phyloP scores from a whole-genome alignment of 2,888 invertebrate species.

The Plemyria rubiginata region DNA sequence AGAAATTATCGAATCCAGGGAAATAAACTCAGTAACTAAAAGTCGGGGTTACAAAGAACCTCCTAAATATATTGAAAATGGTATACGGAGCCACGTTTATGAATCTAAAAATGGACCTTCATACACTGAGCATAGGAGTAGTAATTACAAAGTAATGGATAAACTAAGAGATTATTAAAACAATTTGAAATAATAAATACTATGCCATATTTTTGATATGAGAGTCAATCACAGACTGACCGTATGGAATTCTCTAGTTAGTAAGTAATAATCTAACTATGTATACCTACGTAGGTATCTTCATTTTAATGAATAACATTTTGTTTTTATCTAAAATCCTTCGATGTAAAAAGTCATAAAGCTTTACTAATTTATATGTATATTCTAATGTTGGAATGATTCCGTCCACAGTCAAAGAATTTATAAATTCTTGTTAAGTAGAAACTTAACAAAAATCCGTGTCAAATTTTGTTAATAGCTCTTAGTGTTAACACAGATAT shows the following conservation, averaged over 20 bases:
- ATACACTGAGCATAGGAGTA: constrained; percentile 74
- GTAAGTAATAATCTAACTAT: constrained; percentile 65
- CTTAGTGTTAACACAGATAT: constrained; percentile 60
- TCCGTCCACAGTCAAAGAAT: constrained; percentile 63
- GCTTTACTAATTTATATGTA: constrained; percentile 76
- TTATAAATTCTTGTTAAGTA: constrained; percentile 37
- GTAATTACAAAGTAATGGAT: constrained; percentile 77
- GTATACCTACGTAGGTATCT: constrained; percentile 50
- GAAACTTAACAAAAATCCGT: constrained; percentile 47
- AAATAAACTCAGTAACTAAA: constrained; percentile 89
- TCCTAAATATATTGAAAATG: constrained; percentile 84
- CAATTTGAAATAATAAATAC: constrained; percentile 26
- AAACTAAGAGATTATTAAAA: constrained; percentile 78
- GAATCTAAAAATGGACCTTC: constrained; percentile 72
- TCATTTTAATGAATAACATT: constrained; percentile 52
- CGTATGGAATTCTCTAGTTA: constrained; percentile 65
- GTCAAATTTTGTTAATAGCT: constrained; percentile 63
- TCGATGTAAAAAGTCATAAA: constrained; percentile 80
- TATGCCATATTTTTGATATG: constrained; percentile 71
- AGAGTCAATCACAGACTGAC: constrained; percentile 77
- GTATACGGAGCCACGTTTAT: constrained; percentile 67
- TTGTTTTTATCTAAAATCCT: constrained; percentile 59
- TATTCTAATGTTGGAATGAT: constrained; percentile 56
- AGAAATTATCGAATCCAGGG: constrained; percentile 89
- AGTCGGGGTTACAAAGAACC: constrained; percentile 84